A percentile compares a stretch with the other conserved stretches of the same genome.
Conservation (phyloP, 1,140 invertebrate species). For the Alviniconcha marisindica region DNA sequence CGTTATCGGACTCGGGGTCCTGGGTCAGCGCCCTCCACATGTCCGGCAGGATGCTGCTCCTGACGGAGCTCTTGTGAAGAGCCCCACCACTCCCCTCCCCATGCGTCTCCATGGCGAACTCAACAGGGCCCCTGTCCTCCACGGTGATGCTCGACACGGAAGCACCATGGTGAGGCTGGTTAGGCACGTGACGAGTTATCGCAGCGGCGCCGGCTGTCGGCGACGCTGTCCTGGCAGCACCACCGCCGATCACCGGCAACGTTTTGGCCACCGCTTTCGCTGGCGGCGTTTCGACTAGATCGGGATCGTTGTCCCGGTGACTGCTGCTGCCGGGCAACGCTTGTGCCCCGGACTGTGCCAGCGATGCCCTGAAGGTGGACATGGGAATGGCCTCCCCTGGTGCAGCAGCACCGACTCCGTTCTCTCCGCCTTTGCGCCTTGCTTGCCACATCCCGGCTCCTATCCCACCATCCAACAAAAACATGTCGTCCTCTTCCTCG, state of each 20-base stretch:
- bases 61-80: not conserved
- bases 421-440: not conserved
- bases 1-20: not conserved
- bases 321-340: too few relatives aligned
- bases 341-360: not conserved
- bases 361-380: constrained; percentile 1
- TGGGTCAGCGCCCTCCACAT: not conserved
- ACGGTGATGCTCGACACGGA: not conserved
- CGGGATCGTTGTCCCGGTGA: not conserved
- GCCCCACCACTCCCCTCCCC: not conserved
- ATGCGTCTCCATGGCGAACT: not conserved
- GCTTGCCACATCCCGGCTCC: not conserved
- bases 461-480: constrained; percentile 22
- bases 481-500: constrained; percentile 22
- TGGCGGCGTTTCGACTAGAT: not conserved
- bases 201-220: not conserved
- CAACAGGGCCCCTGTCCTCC: too few relatives aligned
- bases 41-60: constrained; percentile 16
- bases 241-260: not conserved
- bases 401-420: not conserved
- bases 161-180: not conserved
- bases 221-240: not conserved
- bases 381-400: constrained; percentile 35
- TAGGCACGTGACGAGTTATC: not conserved
- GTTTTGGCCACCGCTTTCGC: not conserved